These are phyloP conservation scores for Eupeodes latifasciatus DNA, from an alignment of 2,888 invertebrate genomes.

Conservation along the genomic window DNA sequence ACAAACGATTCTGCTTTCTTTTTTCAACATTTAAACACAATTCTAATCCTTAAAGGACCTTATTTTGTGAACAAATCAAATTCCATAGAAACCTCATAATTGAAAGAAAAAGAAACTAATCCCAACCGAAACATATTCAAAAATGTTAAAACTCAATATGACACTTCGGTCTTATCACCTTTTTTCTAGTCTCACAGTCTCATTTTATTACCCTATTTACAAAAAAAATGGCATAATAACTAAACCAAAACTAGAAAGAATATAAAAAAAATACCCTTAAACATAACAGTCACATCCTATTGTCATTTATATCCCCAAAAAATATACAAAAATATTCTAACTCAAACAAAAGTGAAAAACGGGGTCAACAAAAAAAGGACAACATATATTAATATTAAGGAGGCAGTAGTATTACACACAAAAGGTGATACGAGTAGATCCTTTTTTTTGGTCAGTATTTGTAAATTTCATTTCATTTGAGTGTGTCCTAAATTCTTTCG, in stretches of 20 bases:
- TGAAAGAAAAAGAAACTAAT: too few relatives aligned
- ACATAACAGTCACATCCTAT: slow-evolving; percentile 53
- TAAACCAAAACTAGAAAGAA: slow-evolving; percentile 12
- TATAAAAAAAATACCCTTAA: neutral
- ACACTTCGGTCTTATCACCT: too few relatives aligned
- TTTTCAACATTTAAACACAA: too few relatives aligned
- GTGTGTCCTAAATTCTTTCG: slow-evolving; percentile 10
- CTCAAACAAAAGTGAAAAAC: slow-evolving; percentile 6
- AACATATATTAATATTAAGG: slow-evolving; percentile 69
- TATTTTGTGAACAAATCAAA: too few relatives aligned
- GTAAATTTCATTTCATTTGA: slow-evolving; percentile 16
- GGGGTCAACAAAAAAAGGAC: slow-evolving; percentile 43
- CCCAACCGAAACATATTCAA: too few relatives aligned
- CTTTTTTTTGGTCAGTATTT: slow-evolving; percentile 30
- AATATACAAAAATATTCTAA: neutral
- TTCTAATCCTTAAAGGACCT: too few relatives aligned
- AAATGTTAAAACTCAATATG: too few relatives aligned
- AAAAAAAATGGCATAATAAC: neutral
- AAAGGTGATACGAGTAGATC: slow-evolving; percentile 59
- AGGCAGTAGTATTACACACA: slow-evolving; percentile 44
- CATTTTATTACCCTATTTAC: too few relatives aligned
- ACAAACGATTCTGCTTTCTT: too few relatives aligned
- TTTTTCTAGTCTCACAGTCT: too few relatives aligned
- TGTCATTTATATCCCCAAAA: slow-evolving; percentile 43
- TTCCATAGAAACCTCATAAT: too few relatives aligned